phyloP scores from a whole-genome alignment of 2,113 vertebrate genomes.

The Ctenomys sociabilis region DNA sequence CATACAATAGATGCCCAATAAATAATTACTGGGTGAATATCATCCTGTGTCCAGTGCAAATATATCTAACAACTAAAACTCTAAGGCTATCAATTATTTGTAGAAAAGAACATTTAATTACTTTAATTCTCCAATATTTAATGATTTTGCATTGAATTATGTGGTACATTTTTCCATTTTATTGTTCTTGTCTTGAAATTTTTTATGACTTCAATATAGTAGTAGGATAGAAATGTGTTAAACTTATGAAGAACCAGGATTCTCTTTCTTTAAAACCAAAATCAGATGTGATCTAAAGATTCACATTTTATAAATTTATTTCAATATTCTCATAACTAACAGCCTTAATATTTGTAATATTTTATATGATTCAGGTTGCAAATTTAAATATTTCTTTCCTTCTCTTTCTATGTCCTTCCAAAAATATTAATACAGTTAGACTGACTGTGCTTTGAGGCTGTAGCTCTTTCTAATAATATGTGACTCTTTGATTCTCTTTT shows the following conservation, averaged over 20 bases:
- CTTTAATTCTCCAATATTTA: constrained; percentile 8
- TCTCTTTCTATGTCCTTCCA: neutral
- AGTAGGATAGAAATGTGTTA: neutral
- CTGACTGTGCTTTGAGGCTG: neutral
- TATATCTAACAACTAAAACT: neutral
- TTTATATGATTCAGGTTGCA: neutral
- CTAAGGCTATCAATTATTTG: neutral
- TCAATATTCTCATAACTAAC: neutral
- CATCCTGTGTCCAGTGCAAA: neutral
- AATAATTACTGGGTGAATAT: neutral
- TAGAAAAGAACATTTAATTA: neutral
- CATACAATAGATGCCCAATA: neutral
- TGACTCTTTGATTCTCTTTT: neutral
- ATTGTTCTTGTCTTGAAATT: neutral
- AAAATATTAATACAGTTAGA: neutral
- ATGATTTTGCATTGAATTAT: neutral
- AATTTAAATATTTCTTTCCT: neutral
- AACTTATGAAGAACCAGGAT: neutral
- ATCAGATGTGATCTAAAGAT: neutral
- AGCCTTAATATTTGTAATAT: neutral
- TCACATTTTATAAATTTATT: neutral
- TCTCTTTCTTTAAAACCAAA: constrained; percentile 1
- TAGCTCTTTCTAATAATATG: neutral
- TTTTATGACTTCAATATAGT: neutral
- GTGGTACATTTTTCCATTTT: neutral